Percentiles rank a stretch among this genome's conserved stretches.
phyloP scores from a whole-genome alignment of 2,113 vertebrate species.

The Amblyopsis rosae region DNA sequence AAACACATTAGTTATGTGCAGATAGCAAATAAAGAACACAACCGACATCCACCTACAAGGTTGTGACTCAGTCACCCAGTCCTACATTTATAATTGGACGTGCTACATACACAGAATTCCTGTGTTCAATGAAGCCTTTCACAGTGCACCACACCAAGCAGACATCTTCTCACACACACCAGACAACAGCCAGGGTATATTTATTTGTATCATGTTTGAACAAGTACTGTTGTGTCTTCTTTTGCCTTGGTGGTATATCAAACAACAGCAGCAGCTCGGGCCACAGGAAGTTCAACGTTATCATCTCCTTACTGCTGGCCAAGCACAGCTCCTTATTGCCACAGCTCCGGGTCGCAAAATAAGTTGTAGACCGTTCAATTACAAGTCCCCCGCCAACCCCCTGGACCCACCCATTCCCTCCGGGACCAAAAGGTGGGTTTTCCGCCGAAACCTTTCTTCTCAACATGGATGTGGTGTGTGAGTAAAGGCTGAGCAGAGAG shows the following conservation, averaged over 20 bases:
- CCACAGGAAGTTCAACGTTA: constrained; percentile 49
- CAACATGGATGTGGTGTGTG: constrained; percentile 50
- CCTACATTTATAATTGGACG: constrained; percentile 62
- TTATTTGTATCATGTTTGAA: constrained; percentile 66
- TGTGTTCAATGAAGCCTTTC: constrained; percentile 66
- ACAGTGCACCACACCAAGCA: constrained; percentile 52
- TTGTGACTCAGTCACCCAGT: constrained; percentile 55
- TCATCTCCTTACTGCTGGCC: constrained; percentile 24
- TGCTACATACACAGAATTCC: constrained; percentile 71
- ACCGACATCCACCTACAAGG: constrained; percentile 52
- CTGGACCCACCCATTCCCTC: not conserved
- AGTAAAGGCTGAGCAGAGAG: constrained; percentile 56
- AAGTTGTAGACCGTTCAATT: constrained; percentile 54
- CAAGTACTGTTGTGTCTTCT: constrained; percentile 59
- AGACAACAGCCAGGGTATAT: constrained; percentile 66
- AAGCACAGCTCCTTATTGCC: constrained; percentile 50
- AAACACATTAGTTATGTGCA: not conserved
- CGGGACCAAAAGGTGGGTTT: constrained; percentile 38
- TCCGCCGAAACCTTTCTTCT: constrained; percentile 53
- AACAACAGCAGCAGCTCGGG: constrained; percentile 55
- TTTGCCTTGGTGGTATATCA: constrained; percentile 50
- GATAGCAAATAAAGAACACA: constrained; percentile 31
- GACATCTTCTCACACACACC: constrained; percentile 37
- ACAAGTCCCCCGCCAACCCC: constrained; percentile 3
- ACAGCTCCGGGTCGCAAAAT: constrained; percentile 27